phyloP scores from a whole-genome alignment of 2,797 vertebrate species.

The Molossus alvarezi region DNA sequence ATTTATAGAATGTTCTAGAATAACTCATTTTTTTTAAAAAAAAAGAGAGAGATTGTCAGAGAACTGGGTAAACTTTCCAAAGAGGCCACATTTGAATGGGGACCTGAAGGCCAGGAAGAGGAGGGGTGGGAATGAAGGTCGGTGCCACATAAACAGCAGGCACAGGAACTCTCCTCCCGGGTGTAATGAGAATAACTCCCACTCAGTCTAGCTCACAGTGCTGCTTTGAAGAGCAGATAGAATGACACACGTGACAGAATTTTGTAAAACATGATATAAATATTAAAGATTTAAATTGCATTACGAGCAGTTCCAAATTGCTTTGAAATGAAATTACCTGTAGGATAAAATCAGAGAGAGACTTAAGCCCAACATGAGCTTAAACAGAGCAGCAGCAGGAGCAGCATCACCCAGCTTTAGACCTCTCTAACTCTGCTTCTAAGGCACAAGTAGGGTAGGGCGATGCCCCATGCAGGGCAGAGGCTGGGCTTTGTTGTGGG shows the following conservation, averaged over 20 bases:
- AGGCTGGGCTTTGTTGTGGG: slow-evolving; percentile 46
- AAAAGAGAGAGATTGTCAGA: not conserved
- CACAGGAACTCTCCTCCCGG: not conserved
- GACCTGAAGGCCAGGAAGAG: not conserved
- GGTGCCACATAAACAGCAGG: not conserved
- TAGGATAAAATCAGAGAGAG: not conserved
- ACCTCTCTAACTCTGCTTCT: not conserved
- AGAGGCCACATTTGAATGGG: not conserved
- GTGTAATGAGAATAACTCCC: not conserved
- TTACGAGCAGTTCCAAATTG: not conserved
- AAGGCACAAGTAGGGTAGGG: not conserved
- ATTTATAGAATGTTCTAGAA: slow-evolving; percentile 6
- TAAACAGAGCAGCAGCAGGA: not conserved
- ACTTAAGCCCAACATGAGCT: not conserved
- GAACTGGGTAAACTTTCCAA: slow-evolving; percentile 10
- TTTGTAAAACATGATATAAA: slow-evolving; percentile 19
- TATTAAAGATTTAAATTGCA: not conserved
- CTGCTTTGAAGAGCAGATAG: not conserved
- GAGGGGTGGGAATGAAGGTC: not conserved
- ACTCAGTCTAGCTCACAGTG: not conserved
- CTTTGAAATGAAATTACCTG: slow-evolving; percentile 68
- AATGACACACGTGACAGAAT: not conserved
- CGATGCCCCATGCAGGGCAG: not conserved
- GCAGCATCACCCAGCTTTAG: not conserved
- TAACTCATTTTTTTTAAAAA: not conserved